Conservation (phyloP, 2,797 vertebrate genomes). For the Chaetophractus vellerosus region DNA sequence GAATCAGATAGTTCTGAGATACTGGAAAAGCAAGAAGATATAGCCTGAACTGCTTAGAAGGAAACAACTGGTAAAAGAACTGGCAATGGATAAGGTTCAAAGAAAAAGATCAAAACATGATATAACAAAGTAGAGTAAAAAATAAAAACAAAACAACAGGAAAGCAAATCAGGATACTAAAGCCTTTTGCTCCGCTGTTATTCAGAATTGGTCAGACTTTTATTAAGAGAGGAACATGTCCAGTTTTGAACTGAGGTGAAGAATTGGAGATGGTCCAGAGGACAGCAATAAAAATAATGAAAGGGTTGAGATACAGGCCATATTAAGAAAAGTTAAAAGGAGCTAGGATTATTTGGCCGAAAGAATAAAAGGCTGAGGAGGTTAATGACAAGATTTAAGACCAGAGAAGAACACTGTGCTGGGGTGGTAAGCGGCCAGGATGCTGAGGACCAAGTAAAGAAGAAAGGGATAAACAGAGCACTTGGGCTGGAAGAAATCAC, state of each 20-base stretch:
- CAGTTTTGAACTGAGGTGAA: slow-evolving; percentile 68
- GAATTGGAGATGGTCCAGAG: slow-evolving; percentile 65
- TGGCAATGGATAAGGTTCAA: neutral
- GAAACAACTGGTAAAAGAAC: slow-evolving; percentile 46
- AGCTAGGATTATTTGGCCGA: slow-evolving; percentile 45
- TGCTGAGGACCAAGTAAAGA: slow-evolving; percentile 10
- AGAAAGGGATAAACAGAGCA: neutral
- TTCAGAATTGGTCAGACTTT: slow-evolving; percentile 22
- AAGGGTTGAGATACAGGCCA: slow-evolving; percentile 52
- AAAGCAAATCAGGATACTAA: neutral
- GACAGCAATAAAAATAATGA: slow-evolving; percentile 77
- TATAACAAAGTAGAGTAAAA: neutral
- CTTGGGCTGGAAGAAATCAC: neutral
- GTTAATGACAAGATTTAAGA: slow-evolving; percentile 61
- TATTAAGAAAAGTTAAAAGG: slow-evolving; percentile 78
- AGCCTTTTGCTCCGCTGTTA: neutral
- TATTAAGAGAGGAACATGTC: neutral
- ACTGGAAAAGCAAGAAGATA: slow-evolving; percentile 16
- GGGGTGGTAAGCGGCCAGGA: neutral
- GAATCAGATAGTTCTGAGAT: neutral
- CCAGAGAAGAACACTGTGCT: slow-evolving; percentile 19
- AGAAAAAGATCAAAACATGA: slow-evolving; percentile 53
- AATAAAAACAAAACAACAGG: neutral
- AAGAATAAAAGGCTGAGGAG: slow-evolving; percentile 63
- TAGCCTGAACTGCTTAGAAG: neutral